Conservation (phyloP, 2,113 vertebrate genomes). For the Felis chaus region DNA sequence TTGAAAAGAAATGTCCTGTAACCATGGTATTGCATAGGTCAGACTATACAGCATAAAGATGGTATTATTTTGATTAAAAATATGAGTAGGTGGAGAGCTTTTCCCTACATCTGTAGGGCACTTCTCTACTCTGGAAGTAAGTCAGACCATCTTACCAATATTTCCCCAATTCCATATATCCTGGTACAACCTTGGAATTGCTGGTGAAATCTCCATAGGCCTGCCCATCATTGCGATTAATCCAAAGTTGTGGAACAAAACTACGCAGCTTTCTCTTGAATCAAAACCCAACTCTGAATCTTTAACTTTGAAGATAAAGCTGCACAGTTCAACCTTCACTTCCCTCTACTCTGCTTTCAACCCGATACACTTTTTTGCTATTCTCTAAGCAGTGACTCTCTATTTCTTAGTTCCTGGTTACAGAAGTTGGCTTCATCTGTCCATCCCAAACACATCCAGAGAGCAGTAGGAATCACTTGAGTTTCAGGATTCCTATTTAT, state of each 20-base stretch:
- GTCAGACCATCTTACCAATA: neutral
- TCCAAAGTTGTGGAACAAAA: neutral
- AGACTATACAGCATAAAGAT: neutral
- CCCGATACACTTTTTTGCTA: neutral
- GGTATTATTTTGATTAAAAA: neutral
- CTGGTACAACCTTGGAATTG: neutral
- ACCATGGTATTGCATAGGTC: neutral
- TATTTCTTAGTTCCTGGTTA: neutral
- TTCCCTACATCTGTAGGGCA: neutral
- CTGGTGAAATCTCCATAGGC: neutral
- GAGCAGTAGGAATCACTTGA: neutral
- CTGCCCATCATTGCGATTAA: neutral
- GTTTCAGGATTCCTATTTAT: neutral
- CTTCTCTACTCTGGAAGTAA: conserved; percentile 5
- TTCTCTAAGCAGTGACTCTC: neutral
- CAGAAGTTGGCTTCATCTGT: neutral
- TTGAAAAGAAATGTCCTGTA: neutral
- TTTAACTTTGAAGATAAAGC: neutral
- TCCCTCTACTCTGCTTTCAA: neutral
- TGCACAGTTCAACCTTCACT: neutral
- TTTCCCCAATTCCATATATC: neutral
- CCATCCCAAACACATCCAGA: neutral
- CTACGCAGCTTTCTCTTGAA: neutral
- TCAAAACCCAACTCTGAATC: neutral
- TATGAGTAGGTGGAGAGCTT: neutral